A percentile compares a stretch with the other conserved stretches of the same genome.
Evolutionary conservation across 2,113 vertebrate species (phyloP).

Genomic region (Cephalopholis sonnerati): DNA sequence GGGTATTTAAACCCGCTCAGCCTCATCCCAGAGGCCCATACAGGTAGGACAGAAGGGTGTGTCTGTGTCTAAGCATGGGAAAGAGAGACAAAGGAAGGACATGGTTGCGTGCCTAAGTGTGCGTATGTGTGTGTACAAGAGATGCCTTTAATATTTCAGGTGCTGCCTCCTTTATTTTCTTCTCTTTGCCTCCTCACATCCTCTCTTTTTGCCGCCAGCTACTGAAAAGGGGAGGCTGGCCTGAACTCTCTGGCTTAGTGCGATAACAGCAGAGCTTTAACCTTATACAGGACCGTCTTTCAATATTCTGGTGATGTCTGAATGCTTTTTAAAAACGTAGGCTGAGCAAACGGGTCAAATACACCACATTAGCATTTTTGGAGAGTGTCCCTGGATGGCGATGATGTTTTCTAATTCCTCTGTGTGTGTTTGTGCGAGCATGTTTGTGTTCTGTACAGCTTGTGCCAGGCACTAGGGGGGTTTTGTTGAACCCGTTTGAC

Average conservation of each 20-base stretch:
- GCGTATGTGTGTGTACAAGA: conserved; percentile 12
- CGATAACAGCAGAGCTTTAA: conserved; percentile 66
- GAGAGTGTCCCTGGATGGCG: conserved; percentile 41
- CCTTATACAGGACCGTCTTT: conserved; percentile 33
- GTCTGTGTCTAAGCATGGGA: conserved; percentile 23
- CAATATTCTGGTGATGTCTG: conserved; percentile 32
- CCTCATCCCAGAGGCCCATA: conserved; percentile 48
- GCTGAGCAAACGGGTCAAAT: conserved; percentile 53
- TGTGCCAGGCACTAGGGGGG: conserved; percentile 52
- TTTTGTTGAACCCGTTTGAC: conserved; percentile 47
- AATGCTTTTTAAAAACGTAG: conserved; percentile 39
- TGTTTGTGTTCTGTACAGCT: conserved; percentile 52
- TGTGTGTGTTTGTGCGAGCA: conserved; percentile 7
- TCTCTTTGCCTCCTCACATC: background rate
- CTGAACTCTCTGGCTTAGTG: conserved; percentile 59
- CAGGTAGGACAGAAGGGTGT: conserved; percentile 55
- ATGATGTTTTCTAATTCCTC: conserved; percentile 50
- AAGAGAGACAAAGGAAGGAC: conserved; percentile 28
- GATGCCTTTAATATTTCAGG: conserved; percentile 61
- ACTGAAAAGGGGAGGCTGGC: conserved; percentile 11
- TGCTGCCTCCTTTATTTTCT: conserved; percentile 12
- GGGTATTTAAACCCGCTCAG: conserved; percentile 71
- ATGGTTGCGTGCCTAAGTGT: background rate
- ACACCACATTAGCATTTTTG: conserved; percentile 67
- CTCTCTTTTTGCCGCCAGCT: conserved; percentile 37